These are phyloP conservation scores for Isurus oxyrinchus DNA, from an alignment of 2,113 vertebrate species.

Conservation along the genomic window DNA sequence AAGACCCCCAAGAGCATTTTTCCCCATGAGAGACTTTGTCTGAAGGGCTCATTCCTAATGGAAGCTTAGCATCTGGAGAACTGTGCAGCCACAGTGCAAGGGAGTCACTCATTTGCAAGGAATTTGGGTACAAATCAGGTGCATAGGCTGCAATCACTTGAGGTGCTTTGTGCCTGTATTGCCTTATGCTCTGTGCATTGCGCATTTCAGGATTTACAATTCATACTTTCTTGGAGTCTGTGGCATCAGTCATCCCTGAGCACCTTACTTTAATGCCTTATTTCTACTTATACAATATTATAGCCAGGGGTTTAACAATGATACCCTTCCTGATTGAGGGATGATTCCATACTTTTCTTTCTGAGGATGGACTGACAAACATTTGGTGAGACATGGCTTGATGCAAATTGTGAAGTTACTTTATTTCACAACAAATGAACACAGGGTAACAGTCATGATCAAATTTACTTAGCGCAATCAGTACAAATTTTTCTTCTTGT, in stretches of 20 bases:
- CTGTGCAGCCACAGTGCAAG: neutral
- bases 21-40: neutral
- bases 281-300: neutral
- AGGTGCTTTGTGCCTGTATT: neutral
- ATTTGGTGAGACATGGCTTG: neutral
- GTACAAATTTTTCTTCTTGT: neutral
- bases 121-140: neutral
- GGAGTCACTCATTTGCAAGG: neutral
- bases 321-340: neutral
- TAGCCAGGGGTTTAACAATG: neutral
- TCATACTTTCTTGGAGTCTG: neutral
- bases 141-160: neutral
- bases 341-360: neutral
- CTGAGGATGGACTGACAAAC: neutral
- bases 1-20: neutral
- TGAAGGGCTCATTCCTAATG: neutral
- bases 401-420: neutral
- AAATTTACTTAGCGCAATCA: neutral
- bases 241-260: neutral
- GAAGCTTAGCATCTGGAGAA: neutral
- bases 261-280: neutral
- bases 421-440: neutral
- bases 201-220: neutral
- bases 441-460: neutral
- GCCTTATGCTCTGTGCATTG: neutral